Conservation (phyloP, 2,113 vertebrate species). For the Myanophis thanlyinensis region DNA sequence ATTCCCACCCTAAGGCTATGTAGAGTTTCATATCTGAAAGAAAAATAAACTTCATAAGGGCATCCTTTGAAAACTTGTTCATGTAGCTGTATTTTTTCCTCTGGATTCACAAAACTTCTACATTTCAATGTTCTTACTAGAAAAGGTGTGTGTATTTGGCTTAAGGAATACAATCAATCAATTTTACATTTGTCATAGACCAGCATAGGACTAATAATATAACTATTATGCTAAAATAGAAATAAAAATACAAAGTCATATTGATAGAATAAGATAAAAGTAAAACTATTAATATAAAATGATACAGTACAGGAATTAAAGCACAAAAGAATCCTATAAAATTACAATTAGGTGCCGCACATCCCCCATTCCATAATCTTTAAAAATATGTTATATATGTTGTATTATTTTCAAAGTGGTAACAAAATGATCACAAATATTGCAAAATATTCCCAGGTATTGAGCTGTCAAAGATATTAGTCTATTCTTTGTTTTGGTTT, state of each 20-base stretch:
- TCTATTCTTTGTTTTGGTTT: neutral
- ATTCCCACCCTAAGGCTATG: neutral
- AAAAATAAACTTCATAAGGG: neutral
- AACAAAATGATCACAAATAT: neutral
- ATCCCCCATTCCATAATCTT: neutral
- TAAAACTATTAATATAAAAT: neutral
- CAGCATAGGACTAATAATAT: neutral
- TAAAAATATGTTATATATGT: neutral
- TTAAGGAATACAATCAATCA: neutral
- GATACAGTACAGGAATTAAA: neutral
- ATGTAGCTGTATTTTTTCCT: neutral
- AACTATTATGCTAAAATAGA: neutral
- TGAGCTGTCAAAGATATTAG: neutral
- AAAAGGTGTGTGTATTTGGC: neutral
- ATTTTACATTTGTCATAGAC: neutral
- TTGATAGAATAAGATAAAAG: neutral
- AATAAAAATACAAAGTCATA: neutral
- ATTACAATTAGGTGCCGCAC: neutral
- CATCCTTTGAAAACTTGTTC: neutral
- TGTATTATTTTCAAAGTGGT: neutral
- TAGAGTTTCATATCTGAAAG: neutral
- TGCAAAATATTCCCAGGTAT: neutral
- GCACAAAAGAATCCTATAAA: neutral
- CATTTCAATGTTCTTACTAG: neutral
- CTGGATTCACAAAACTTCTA: neutral